Conservation (phyloP, 2,888 invertebrate genomes). For the Spilarctia lutea region DNA sequence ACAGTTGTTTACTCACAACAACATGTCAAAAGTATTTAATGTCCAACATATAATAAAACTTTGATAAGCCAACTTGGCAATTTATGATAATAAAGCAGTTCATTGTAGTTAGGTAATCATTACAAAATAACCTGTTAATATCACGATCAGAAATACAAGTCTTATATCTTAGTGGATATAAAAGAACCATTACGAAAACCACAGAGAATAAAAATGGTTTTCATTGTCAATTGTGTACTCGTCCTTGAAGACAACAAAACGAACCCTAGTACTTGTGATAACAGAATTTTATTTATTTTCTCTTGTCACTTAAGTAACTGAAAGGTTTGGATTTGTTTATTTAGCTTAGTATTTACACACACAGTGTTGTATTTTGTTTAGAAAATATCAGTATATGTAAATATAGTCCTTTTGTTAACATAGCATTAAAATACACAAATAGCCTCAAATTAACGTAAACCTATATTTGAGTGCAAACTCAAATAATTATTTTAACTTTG, state of each 20-base stretch:
- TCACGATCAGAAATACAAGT: background rate
- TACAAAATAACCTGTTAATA: background rate
- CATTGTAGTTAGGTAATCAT: background rate
- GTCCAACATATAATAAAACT: too few relatives aligned
- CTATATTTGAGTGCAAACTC: background rate
- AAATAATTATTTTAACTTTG: background rate
- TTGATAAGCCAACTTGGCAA: too few relatives aligned
- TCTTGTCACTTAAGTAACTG: constrained; percentile 21
- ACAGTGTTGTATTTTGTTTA: constrained; percentile 12
- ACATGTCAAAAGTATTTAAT: too few relatives aligned
- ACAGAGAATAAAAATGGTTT: constrained; percentile 3
- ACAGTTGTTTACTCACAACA: too few relatives aligned
- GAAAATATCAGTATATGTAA: background rate
- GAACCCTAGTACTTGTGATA: constrained; percentile 23
- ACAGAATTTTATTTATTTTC: constrained; percentile 39
- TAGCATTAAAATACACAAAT: background rate
- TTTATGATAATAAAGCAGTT: too few relatives aligned
- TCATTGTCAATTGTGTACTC: constrained; percentile 12
- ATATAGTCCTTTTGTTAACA: background rate
- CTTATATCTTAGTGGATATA: background rate
- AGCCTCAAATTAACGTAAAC: background rate
- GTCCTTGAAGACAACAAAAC: constrained; percentile 25
- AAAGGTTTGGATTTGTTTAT: constrained; percentile 33
- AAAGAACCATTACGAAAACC: background rate
- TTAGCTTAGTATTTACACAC: constrained; percentile 14